Evolutionary conservation across 2,113 vertebrate species (phyloP).

Genomic region (Malaclemys terrapin): DNA sequence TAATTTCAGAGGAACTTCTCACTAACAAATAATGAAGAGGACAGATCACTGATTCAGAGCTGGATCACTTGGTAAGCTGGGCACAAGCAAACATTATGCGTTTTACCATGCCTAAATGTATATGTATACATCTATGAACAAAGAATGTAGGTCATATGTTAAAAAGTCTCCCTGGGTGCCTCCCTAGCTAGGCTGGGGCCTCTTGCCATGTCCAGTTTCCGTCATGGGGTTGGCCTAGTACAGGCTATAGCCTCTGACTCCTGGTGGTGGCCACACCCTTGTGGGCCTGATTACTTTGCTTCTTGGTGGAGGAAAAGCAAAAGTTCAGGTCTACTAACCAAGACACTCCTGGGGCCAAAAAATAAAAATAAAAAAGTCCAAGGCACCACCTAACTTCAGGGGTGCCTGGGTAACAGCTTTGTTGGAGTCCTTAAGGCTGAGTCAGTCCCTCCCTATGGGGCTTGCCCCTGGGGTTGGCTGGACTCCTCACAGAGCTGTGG

Average conservation of each 20-base stretch:
- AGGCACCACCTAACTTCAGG: neutral
- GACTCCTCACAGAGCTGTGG: neutral
- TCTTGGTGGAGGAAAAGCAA: neutral
- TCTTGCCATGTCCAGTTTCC: neutral
- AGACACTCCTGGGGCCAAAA: neutral
- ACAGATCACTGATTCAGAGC: neutral
- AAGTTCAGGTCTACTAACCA: neutral
- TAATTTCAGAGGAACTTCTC: neutral
- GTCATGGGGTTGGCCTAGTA: no score
- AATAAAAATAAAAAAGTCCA: neutral
- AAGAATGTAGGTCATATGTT: neutral
- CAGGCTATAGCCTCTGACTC: no score
- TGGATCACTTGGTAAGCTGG: neutral
- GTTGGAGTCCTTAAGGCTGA: no score
- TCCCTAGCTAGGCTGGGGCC: neutral
- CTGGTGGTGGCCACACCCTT: neutral
- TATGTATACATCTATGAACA: neutral
- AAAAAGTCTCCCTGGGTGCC: neutral
- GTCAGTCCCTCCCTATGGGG: no score
- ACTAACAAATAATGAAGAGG: neutral
- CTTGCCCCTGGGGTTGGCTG: neutral
- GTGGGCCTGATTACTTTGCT: neutral
- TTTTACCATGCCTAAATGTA: neutral
- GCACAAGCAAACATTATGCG: neutral
- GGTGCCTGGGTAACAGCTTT: no score